Evolutionary conservation across 2,888 invertebrate genomes (phyloP).

Genomic region (Fissipunctia ypsillon): DNA sequence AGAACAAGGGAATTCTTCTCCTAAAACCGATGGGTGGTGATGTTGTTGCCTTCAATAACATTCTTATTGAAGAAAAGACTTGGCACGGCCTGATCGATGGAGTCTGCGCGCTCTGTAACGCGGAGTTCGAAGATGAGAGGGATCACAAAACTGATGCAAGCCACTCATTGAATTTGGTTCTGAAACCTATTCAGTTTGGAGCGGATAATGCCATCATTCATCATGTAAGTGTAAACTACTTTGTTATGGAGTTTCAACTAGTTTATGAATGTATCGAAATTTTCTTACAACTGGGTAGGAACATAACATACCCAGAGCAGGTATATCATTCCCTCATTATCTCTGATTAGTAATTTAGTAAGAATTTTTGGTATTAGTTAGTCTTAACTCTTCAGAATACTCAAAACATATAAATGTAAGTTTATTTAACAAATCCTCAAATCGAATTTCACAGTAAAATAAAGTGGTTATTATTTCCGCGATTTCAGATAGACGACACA

Average conservation of each 20-base stretch:
- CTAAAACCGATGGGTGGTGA: conserved; percentile 64
- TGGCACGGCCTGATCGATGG: conserved; percentile 80
- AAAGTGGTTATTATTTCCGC: conserved; percentile 7
- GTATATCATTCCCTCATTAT: background rate
- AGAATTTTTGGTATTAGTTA: background rate
- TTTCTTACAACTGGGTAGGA: too few relatives aligned
- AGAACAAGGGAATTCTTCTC: conserved; percentile 66
- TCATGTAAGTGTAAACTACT: conserved; percentile 71
- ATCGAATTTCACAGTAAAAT: background rate
- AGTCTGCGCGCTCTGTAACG: conserved; percentile 77
- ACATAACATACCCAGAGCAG: too few relatives aligned
- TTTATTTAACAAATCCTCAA: background rate
- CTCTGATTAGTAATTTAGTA: background rate
- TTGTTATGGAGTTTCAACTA: too few relatives aligned
- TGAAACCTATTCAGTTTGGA: conserved; percentile 72
- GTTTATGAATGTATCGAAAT: too few relatives aligned
- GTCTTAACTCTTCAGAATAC: background rate
- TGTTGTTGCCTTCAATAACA: conserved; percentile 71
- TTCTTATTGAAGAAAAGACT: conserved; percentile 72
- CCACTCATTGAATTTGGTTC: conserved; percentile 77
- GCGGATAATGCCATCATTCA: conserved; percentile 72
- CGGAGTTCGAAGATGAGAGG: conserved; percentile 73
- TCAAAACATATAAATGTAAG: background rate
- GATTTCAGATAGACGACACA: conserved; percentile 73
- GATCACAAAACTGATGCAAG: conserved; percentile 71